Evolutionary conservation across 2,113 vertebrate species (phyloP), one percentile per base, ranked within the genome.

Genomic region (Muscicapa adusta): DNA sequence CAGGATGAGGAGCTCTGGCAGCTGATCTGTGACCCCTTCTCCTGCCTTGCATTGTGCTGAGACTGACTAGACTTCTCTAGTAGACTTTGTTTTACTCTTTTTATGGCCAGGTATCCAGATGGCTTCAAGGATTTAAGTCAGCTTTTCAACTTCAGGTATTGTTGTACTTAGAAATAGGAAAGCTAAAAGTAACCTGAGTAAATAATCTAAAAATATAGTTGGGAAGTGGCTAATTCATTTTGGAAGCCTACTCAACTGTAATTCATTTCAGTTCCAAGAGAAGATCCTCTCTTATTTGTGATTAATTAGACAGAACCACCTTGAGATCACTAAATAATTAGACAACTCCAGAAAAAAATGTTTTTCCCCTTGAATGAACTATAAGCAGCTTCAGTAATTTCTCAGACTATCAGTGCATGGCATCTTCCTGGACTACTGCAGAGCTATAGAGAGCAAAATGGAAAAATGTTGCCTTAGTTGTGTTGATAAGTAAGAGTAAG

Each of bases 111-210:
- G 18, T 68, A 48, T 83, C 67, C 40, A 90, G 57, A 45, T 9
- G 1, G 33, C 60, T 88, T 94, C 56, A 70, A 66, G 62, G 78
- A 91, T 90, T 91, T 66, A 90, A 93, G 88, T 70, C 77, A 94
- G 57, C 36, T 89, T 91, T 93, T 91, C 81, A 74, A 14, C 23
- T 60, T 42, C 48, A 71, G 34, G 40, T 84, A 88, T 66, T 84
- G 43, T 62, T 72, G 14, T 47, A 50, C 1, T 3, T 70, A 34
- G 71, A 89, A 85, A 43, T 40, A 83, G 63, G 51, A 67, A 63
- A 77, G 83, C 63, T 67, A 67, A 71, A 93, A 74, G 47, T 61
- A 80, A 85, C 50, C 50, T 42, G 29, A 17, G n/a, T 63, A 92
- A 81, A 63, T 76, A 47, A 76, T 70, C 26, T 91, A 62, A 96